Conservation (phyloP, 2,888 invertebrate genomes). For the Dolichopus griseipennis region DNA sequence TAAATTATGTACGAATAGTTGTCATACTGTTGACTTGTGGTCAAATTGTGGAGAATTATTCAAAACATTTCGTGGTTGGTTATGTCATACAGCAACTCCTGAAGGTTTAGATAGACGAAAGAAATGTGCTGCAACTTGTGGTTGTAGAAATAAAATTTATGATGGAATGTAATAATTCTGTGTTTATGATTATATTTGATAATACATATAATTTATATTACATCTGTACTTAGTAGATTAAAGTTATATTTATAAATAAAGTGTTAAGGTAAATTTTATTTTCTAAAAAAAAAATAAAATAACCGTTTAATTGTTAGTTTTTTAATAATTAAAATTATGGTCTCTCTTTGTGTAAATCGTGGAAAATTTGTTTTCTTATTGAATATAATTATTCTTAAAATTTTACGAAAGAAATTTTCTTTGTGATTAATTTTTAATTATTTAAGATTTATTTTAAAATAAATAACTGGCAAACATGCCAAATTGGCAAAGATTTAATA, state of each 20-base stretch:
- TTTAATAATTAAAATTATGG: neutral
- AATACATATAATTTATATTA: neutral
- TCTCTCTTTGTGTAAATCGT: neutral
- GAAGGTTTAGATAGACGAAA: slow-evolving; percentile 46
- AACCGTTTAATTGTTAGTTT: neutral
- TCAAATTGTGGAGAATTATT: slow-evolving; percentile 62
- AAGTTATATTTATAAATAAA: too few species aligned
- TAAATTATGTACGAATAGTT: slow-evolving; percentile 63
- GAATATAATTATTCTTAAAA: too few species aligned
- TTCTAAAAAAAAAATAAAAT: too few species aligned
- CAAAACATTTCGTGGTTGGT: slow-evolving; percentile 50
- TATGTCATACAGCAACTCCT: slow-evolving; percentile 49
- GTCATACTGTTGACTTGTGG: slow-evolving; percentile 59
- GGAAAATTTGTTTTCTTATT: neutral
- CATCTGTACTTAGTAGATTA: neutral
- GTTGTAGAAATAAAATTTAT: slow-evolving; percentile 52
- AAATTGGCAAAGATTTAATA: too few species aligned
- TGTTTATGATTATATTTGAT: neutral
- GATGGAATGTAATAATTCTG: slow-evolving; percentile 25
- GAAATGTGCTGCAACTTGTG: slow-evolving; percentile 65
- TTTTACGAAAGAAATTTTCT: slow-evolving; percentile 16
- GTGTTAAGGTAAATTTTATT: too few species aligned
- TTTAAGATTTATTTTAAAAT: neutral
- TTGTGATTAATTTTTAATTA: slow-evolving; percentile 15
- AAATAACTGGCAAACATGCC: too few species aligned